A percentile compares a stretch with the other conserved stretches of the same genome.
Evolutionary conservation across 1,140 invertebrate species (phyloP).

Genomic region (Zaprionus davidi): DNA sequence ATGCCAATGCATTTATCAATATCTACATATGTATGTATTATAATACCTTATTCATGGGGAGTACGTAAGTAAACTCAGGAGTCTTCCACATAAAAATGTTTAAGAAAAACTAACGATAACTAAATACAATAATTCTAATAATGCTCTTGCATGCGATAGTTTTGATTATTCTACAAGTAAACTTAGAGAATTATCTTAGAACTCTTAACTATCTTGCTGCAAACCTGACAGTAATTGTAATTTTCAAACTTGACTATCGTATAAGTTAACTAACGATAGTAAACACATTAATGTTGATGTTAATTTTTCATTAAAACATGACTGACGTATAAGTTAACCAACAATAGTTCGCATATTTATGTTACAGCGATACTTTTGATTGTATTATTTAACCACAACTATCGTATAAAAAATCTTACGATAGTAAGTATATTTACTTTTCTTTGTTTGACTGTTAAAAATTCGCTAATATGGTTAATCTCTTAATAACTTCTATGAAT

Average conservation of each 20-base stretch:
- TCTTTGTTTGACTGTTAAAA: background rate
- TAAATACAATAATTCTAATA: background rate
- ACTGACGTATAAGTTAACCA: too few relatives aligned
- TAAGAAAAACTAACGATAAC: background rate
- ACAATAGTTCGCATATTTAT: too few relatives aligned
- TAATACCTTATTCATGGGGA: background rate
- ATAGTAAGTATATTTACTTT: background rate
- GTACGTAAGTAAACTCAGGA: too few relatives aligned
- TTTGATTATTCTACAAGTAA: background rate
- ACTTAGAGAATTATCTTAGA: too few relatives aligned
- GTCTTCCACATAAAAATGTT: too few relatives aligned
- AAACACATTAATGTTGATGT: background rate
- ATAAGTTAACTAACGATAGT: background rate
- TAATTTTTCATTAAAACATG: too few relatives aligned
- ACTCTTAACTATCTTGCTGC: too few relatives aligned
- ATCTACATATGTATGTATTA: background rate
- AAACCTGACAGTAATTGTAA: background rate
- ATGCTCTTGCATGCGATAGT: background rate
- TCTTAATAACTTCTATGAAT: background rate
- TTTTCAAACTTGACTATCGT: background rate
- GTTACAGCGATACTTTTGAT: too few relatives aligned
- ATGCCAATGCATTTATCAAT: background rate
- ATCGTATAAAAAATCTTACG: background rate
- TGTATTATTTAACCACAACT: background rate
- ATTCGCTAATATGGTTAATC: background rate